Evolutionary conservation across 2,797 vertebrate species (phyloP).

Genomic region (Macrochelys suwanniensis): DNA sequence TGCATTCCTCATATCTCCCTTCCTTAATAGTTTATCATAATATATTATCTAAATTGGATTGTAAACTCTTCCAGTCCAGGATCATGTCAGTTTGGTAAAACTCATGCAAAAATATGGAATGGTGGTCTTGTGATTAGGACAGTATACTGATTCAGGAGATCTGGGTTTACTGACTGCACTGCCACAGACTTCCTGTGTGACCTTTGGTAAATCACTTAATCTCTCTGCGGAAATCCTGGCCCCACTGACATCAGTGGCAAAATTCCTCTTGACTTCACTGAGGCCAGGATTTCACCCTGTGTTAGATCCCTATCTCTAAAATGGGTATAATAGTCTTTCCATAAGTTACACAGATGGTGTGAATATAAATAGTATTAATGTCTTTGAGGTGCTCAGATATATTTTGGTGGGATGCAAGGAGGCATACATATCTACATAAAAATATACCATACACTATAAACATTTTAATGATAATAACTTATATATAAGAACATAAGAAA

Average conservation of each 20-base stretch:
- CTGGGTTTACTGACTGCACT: neutral
- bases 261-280: neutral
- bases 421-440: too few species aligned
- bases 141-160: neutral
- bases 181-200: neutral
- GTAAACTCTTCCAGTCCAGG: neutral
- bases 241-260: neutral
- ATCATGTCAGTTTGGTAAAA: neutral
- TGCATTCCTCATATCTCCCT: neutral
- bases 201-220: neutral
- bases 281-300: neutral
- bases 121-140: fast-evolving
- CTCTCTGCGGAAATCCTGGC: neutral
- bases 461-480: too few species aligned
- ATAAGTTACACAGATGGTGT: neutral
- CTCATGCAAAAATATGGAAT: neutral
- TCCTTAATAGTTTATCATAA: neutral
- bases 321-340: neutral
- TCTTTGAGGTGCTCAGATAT: neutral
- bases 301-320: neutral
- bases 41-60: neutral
- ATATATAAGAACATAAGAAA: too few species aligned
- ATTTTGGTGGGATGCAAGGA: neutral
- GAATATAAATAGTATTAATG: neutral
- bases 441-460: too few species aligned